These are phyloP conservation scores for Pao palembangensis DNA, from an alignment of 2,113 vertebrate genomes.

Conservation along the genomic window DNA sequence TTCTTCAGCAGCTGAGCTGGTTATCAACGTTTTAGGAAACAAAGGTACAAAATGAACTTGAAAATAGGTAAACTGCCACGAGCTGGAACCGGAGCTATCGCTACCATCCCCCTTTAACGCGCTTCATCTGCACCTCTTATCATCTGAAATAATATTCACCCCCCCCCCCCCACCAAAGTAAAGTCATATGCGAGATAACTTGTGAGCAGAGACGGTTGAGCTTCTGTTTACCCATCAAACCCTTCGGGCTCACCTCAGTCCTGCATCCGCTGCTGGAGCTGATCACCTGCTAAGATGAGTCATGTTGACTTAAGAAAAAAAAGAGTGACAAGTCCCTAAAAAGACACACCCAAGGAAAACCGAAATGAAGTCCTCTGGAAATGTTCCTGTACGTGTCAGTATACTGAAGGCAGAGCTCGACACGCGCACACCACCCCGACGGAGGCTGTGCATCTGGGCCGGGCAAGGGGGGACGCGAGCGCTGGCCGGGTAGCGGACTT, in stretches of 20 bases:
- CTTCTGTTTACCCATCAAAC: slow-evolving; percentile 43
- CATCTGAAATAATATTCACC: no score
- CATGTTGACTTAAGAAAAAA: slow-evolving; percentile 50
- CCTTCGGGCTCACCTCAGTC: slow-evolving; percentile 28
- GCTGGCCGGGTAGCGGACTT: slow-evolving; percentile 17
- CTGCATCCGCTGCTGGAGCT: not conserved
- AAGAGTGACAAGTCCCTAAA: slow-evolving; percentile 28
- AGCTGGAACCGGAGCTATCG: no score
- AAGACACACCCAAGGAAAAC: slow-evolving; percentile 40
- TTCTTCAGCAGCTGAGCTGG: no score
- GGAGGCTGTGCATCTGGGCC: slow-evolving; percentile 46
- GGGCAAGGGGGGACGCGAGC: slow-evolving; percentile 14
- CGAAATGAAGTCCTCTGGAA: not conserved
- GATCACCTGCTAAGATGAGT: slow-evolving; percentile 48
- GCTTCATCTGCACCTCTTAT: no score
- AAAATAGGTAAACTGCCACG: no score
- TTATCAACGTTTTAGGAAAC: no score
- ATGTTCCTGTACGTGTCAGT: not conserved
- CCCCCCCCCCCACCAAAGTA: no score
- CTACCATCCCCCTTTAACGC: no score
- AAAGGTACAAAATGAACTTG: no score
- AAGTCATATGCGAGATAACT: not conserved
- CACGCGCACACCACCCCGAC: not conserved
- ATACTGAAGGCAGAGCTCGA: slow-evolving; percentile 2
- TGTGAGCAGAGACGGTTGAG: slow-evolving; percentile 24